Evolutionary conservation across 2,888 invertebrate genomes (phyloP), one percentile per base, ranked within the genome.

Genomic region (Drosophila anomalipes): DNA sequence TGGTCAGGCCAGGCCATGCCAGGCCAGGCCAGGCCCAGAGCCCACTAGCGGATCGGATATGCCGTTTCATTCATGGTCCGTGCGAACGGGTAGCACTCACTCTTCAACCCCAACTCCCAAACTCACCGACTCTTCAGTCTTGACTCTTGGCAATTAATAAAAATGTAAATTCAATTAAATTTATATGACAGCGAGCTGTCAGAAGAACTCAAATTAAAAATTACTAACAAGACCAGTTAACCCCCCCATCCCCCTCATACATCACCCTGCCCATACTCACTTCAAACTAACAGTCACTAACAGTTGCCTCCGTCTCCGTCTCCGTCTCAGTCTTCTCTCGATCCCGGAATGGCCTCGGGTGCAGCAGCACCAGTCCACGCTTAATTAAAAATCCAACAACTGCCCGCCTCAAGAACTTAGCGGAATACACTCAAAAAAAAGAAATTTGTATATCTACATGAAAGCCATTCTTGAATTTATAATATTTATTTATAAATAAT

Each of bases 81-180:
- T 72, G 74, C 79, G 65, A 73, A 76, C 80, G 81, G 62, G 68
- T 82, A 81, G 75, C 78, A 81, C 82, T 70, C 33, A 39, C 26
- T 39, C 54, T 16, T 22, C n/a, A 57, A 39, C 9, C 37, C 33
- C 14, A 53, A 32, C 71, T 56, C 62, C 35, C 37, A 37, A 57
- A 57, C 57, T 57, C 57, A 57, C 57, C 10, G 44, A 32, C 32
- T 41, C 49, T 28, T 47, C 52, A 35, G 32, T 54, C 72, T 52
- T 32, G 63, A 54, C 54, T 64, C 39, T 69, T 66, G 83, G 92
- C 91, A 92, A 92, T 92, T 92, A 92, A 92, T 92, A 92, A 92
- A 92, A 92, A 92, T 92, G 92, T 92, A 92, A 91, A 92, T 92
- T 92, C 92, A 92, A 92, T 92, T 92, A 92, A 92, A 92, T 92